Conservation (phyloP, 2,888 invertebrate species). For the Cenopis cana region DNA sequence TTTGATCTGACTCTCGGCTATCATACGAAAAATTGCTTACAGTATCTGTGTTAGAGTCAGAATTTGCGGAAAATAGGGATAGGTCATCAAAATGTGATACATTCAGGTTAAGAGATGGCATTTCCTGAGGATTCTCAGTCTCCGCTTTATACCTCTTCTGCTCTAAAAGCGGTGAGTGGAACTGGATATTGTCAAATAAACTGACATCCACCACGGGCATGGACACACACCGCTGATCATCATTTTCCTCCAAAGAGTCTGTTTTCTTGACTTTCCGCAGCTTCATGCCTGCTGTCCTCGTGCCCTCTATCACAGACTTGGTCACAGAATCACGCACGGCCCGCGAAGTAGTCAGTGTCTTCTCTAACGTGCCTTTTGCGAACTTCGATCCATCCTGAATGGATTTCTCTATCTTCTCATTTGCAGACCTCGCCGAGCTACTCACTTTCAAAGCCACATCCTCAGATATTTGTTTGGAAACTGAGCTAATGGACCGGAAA, state of each 20-base stretch:
- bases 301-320: conserved; percentile 87
- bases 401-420: conserved; percentile 73
- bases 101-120: conserved; percentile 65
- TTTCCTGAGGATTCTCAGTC: conserved; percentile 52
- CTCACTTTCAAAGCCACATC: conserved; percentile 83
- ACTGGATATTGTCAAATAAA: conserved; percentile 87
- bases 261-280: conserved; percentile 65
- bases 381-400: conserved; percentile 72
- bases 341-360: conserved; percentile 77
- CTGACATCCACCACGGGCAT: conserved; percentile 84
- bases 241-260: conserved; percentile 55
- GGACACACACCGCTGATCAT: conserved; percentile 80
- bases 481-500: conserved; percentile 80
- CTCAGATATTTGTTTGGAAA: conserved; percentile 84
- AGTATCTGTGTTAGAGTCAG: conserved; percentile 69
- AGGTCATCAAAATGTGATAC: conserved; percentile 68
- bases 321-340: conserved; percentile 82
- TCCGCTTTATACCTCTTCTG: conserved; percentile 69
- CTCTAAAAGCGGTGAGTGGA: conserved; percentile 85
- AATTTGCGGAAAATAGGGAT: conserved; percentile 73
- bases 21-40: conserved; percentile 72
- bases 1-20: conserved; percentile 63
- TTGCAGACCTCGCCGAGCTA: conserved; percentile 71
- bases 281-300: conserved; percentile 84
- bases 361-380: conserved; percentile 78